Conservation (phyloP, 2,888 invertebrate genomes). For the Trachelus troglodyta region DNA sequence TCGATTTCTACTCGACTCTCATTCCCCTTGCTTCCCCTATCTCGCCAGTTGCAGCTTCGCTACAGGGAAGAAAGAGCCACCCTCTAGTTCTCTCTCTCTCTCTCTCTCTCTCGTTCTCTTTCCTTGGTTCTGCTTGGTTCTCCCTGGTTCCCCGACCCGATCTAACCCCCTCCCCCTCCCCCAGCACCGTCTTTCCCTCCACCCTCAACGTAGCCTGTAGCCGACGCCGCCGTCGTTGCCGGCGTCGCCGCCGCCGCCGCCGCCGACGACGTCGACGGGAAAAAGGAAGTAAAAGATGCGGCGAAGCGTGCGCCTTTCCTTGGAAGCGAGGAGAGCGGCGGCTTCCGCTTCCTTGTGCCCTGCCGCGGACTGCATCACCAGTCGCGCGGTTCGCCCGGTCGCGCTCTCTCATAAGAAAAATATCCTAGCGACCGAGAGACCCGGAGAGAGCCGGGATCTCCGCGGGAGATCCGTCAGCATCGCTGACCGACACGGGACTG, state of each 20-base stretch:
- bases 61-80: constrained; percentile 1
- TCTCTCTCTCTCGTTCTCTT: constrained; percentile 17
- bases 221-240: constrained; percentile 8
- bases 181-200: constrained; percentile 14
- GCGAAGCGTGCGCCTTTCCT: constrained; percentile 65
- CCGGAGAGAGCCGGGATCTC: neutral
- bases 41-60: too few species aligned
- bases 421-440: constrained; percentile 3
- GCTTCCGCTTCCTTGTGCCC: constrained; percentile 67
- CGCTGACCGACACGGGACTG: constrained; percentile 5
- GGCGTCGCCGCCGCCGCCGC: constrained; percentile 23
- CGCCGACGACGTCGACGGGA: constrained; percentile 25
- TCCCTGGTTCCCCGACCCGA: constrained; percentile 19
- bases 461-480: constrained; percentile 1
- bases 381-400: constrained; percentile 63
- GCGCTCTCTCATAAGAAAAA: constrained; percentile 62
- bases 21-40: constrained; percentile 8
- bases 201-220: constrained; percentile 13
- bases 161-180: neutral
- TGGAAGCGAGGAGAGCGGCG: constrained; percentile 56
- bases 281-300: constrained; percentile 54
- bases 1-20: constrained; percentile 28
- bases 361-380: constrained; percentile 65
- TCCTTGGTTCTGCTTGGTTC: constrained; percentile 26
- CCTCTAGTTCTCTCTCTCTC: constrained; percentile 21